A percentile compares a stretch with the other conserved stretches of the same genome.
Conservation (phyloP, 2,888 invertebrate genomes). For the Bembecia ichneumoniformis region DNA sequence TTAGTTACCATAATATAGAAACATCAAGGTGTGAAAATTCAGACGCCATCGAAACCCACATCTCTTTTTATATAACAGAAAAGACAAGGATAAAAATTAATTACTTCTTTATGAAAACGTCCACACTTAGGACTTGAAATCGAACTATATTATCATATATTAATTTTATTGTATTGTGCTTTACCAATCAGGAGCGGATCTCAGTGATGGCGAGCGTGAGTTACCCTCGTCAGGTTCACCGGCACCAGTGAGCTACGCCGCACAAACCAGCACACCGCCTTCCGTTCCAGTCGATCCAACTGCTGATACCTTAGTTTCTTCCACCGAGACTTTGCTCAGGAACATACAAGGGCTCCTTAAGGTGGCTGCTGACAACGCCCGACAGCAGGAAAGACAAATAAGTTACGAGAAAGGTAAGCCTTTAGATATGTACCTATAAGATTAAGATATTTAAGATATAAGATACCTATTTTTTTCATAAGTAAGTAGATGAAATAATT, state of each 20-base stretch:
- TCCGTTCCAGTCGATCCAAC: constrained; percentile 59
- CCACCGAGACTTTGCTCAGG: constrained; percentile 92
- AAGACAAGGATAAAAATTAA: no score
- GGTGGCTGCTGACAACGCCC: constrained; percentile 97
- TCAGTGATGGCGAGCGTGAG: constrained; percentile 83
- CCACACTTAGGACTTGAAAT: no score
- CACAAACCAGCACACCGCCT: constrained; percentile 73
- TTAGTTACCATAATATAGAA: no score
- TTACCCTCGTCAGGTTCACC: constrained; percentile 75
- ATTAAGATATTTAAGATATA: background rate
- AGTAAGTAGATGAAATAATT: no score
- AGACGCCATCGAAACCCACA: no score
- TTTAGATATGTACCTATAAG: background rate
- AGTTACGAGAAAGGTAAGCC: constrained; percentile 97
- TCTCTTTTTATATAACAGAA: no score
- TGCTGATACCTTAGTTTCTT: constrained; percentile 76
- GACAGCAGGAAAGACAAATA: constrained; percentile 96
- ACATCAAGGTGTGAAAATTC: no score
- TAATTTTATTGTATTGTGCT: background rate
- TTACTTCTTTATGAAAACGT: no score
- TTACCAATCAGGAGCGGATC: constrained; percentile 68
- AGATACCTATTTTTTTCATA: background rate
- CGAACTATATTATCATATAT: no score
- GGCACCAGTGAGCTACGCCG: constrained; percentile 86
- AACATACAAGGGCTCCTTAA: constrained; percentile 97